Conservation (phyloP, 2,888 invertebrate species). For the Dromius quadrimaculatus region DNA sequence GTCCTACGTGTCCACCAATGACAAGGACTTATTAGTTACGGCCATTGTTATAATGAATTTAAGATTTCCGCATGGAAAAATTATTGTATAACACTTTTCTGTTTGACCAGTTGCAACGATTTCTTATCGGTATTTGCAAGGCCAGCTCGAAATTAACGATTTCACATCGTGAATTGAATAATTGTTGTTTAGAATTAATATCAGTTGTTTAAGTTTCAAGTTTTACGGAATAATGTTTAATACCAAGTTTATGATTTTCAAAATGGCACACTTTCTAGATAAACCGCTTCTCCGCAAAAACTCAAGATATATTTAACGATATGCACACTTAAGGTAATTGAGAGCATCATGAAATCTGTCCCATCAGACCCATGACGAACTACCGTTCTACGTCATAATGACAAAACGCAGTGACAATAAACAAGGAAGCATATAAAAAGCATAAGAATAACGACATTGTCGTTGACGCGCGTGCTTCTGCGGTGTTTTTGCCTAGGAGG, state of each 20-base stretch:
- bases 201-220: background rate
- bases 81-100: slow-evolving; percentile 20
- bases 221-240: too few species aligned
- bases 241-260: too few species aligned
- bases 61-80: slow-evolving; percentile 1
- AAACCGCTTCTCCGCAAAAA: background rate
- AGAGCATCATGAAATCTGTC: background rate
- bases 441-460: slow-evolving; percentile 30
- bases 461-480: slow-evolving; percentile 12
- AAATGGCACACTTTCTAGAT: background rate
- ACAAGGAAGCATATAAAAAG: slow-evolving; percentile 31
- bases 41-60: slow-evolving; percentile 25
- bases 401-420: slow-evolving; percentile 33
- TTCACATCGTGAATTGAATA: background rate
- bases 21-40: slow-evolving; percentile 34
- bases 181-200: background rate
- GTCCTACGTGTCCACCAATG: slow-evolving; percentile 43
- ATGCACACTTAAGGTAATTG: background rate
- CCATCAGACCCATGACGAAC: slow-evolving; percentile 15
- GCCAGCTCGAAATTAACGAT: background rate
- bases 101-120: background rate
- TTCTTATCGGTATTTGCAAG: slow-evolving; percentile 8
- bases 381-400: slow-evolving; percentile 10
- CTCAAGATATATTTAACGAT: background rate
- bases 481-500: slow-evolving; percentile 32